phyloP scores from a whole-genome alignment of 2,888 invertebrate genomes.

The Erebia epiphron region DNA sequence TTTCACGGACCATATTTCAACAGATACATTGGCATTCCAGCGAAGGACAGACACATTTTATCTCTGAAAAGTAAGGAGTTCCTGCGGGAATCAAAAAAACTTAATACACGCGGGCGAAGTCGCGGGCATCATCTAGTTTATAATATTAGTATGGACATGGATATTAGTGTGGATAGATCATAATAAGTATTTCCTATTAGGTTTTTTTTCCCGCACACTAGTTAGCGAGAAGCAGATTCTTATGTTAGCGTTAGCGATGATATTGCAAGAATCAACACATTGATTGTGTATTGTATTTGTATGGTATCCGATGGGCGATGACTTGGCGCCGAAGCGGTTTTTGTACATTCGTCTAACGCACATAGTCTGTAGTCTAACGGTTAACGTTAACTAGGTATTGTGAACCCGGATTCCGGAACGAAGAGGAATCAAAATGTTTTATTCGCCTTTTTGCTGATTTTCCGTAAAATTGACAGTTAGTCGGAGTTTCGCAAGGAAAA shows the following conservation, averaged over 20 bases:
- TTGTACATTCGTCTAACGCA: background rate
- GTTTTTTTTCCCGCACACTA: background rate
- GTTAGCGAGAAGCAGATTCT: background rate
- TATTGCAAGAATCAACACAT: background rate
- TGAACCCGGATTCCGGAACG: background rate
- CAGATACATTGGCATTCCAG: too few relatives aligned
- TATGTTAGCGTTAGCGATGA: background rate
- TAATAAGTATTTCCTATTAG: background rate
- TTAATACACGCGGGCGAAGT: too few relatives aligned
- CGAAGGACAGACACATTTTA: too few relatives aligned
- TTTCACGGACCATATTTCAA: too few relatives aligned
- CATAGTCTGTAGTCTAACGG: too few relatives aligned
- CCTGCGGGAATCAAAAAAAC: too few relatives aligned
- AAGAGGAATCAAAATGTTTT: background rate
- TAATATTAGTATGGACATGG: too few relatives aligned
- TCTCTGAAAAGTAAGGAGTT: too few relatives aligned
- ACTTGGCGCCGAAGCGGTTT: background rate
- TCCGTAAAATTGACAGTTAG: too few relatives aligned
- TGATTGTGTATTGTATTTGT: background rate
- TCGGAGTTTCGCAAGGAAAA: too few relatives aligned
- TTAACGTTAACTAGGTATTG: background rate
- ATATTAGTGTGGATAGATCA: background rate
- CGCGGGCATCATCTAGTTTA: too few relatives aligned
- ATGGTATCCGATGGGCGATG: background rate
- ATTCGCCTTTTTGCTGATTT: too few relatives aligned